These are phyloP conservation scores for Barbus barbus DNA, from an alignment of 2,113 vertebrate species.

Conservation along the genomic window DNA sequence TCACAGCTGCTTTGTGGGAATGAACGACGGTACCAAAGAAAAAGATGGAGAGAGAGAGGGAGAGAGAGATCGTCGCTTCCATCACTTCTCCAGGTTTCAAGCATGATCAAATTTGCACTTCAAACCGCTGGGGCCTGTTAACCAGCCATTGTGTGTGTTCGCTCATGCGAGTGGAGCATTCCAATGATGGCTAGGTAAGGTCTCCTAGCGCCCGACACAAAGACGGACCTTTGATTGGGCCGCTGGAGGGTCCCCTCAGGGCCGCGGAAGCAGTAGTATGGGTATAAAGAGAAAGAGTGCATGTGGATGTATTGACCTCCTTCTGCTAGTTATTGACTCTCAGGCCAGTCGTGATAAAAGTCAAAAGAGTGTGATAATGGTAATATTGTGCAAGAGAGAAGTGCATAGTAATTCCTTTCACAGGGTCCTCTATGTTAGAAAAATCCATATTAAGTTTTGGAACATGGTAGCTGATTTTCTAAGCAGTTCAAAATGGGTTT, in stretches of 20 bases:
- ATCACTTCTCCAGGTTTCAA: conserved; percentile 71
- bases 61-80: not conserved
- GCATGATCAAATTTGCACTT: conserved; percentile 76
- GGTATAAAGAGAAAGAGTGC: conserved; percentile 2
- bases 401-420: not conserved
- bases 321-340: not conserved
- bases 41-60: not conserved
- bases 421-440: not conserved
- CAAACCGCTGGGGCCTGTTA: conserved; percentile 69
- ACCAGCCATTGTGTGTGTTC: conserved; percentile 73
- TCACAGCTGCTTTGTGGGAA: conserved; percentile 33
- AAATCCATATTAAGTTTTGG: not conserved
- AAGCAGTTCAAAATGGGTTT: not conserved
- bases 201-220: conserved; percentile 39
- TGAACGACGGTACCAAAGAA: conserved; percentile 1
- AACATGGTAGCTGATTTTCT: not conserved
- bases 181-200: conserved; percentile 38
- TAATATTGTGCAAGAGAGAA: not conserved
- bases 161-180: conserved; percentile 58
- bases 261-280: not conserved
- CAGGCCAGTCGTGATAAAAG: not conserved
- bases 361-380: conserved; percentile 22
- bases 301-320: not conserved
- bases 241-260: conserved; percentile 46
- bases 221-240: conserved; percentile 33